Conservation (phyloP, 2,113 vertebrate species). For the Kobus ellipsiprymnus region DNA sequence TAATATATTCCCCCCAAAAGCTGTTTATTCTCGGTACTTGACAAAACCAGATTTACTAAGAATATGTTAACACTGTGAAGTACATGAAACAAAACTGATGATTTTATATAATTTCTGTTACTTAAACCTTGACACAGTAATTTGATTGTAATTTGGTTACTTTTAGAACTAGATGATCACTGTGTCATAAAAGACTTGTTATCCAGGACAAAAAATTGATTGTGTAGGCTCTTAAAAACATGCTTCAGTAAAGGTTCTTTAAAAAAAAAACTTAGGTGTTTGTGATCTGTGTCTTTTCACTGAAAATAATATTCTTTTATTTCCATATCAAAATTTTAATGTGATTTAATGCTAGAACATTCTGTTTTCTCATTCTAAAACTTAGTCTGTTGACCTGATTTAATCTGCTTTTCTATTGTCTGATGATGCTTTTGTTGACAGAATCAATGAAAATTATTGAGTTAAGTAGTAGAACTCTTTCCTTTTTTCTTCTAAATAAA, state of each 20-base stretch:
- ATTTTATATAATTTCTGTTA: not conserved
- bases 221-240: not conserved
- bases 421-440: slow-evolving; percentile 20
- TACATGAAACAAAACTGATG: not conserved
- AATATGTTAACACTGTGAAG: not conserved
- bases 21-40: not conserved
- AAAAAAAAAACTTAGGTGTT: not conserved
- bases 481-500: not conserved
- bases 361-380: slow-evolving; percentile 6
- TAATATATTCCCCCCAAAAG: not conserved
- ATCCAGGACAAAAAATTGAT: not conserved
- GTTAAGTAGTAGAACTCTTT: not conserved
- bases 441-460: not conserved
- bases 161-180: not conserved
- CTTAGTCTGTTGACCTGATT: not conserved
- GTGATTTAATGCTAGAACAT: not conserved
- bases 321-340: slow-evolving; percentile 23
- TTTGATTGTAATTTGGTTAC: not conserved
- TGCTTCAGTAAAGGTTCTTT: not conserved
- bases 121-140: not conserved
- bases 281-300: not conserved
- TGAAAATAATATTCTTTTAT: slow-evolving; percentile 20
- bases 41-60: not conserved
- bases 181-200: not conserved
- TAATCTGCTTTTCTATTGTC: not conserved